Evolutionary conservation across 1,140 invertebrate genomes (phyloP).

Genomic region (Sminthurinus signatus): DNA sequence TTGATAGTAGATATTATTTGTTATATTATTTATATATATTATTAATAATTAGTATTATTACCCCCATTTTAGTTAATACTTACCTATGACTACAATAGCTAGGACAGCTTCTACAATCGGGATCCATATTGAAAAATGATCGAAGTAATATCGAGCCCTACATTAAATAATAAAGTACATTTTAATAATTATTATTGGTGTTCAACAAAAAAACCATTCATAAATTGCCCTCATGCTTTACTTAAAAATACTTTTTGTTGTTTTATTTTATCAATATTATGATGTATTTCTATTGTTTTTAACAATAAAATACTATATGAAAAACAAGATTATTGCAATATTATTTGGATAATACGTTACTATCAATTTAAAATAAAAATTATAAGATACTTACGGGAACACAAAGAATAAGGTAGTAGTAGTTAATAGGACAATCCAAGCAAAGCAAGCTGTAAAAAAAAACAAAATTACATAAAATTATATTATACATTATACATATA

Average conservation of each 20-base stretch:
- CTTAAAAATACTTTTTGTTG: not conserved
- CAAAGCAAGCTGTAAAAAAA: conserved; percentile 65
- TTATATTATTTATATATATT: too few species aligned
- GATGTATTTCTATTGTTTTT: too few species aligned
- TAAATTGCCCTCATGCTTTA: not conserved
- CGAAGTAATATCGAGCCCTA: conserved; percentile 76
- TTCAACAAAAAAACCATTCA: not conserved
- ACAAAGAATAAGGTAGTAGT: conserved; percentile 91
- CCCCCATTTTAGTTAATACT: too few species aligned
- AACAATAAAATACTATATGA: conserved; percentile 6
- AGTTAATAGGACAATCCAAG: conserved; percentile 84
- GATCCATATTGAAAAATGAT: conserved; percentile 74
- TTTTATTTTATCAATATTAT: not conserved
- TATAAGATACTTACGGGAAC: conserved; percentile 86
- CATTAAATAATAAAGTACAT: not conserved
- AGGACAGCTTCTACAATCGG: conserved; percentile 88
- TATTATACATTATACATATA: too few species aligned
- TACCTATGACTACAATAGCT: conserved; percentile 52
- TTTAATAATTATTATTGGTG: not conserved
- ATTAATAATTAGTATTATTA: too few species aligned
- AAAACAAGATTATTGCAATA: too few species aligned
- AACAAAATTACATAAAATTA: too few species aligned
- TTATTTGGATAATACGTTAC: too few species aligned
- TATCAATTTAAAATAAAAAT: conserved; percentile 18
- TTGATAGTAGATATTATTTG: too few species aligned